A percentile compares a stretch with the other conserved stretches of the same genome.
Conservation (phyloP, 92 coral and sea anemone genomes). For the Isaurus tuberculatus region DNA sequence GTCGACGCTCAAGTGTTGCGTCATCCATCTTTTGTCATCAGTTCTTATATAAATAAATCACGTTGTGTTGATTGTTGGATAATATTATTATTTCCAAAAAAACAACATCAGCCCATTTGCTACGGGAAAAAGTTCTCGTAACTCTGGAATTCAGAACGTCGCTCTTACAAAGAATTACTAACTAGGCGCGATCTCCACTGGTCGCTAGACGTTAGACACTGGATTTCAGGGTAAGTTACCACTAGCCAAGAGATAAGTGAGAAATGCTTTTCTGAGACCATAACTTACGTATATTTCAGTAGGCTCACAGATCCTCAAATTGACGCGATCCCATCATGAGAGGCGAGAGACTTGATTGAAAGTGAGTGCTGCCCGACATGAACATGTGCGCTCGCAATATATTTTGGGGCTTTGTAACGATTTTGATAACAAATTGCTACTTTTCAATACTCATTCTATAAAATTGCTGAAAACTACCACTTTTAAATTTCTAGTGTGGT, state of each 20-base stretch:
- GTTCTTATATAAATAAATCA: slow-evolving; percentile 10
- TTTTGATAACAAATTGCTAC: slow-evolving; percentile 11
- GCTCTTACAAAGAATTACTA: slow-evolving; percentile 12
- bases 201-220: slow-evolving; percentile 3
- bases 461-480: slow-evolving; percentile 7
- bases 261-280: slow-evolving; percentile 21
- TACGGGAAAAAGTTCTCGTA: neutral
- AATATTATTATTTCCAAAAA: slow-evolving; percentile 2
- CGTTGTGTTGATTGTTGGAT: slow-evolving; percentile 3
- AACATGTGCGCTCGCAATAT: slow-evolving; percentile 7
- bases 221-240: slow-evolving; percentile 5
- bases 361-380: neutral
- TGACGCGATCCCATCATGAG: neutral
- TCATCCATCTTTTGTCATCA: slow-evolving; percentile 1
- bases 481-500: slow-evolving; percentile 1
- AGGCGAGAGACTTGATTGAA: neutral
- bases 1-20: slow-evolving; percentile 19
- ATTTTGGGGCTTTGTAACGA: neutral
- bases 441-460: neutral
- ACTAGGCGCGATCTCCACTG: slow-evolving; percentile 12
- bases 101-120: slow-evolving; percentile 1
- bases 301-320: neutral
- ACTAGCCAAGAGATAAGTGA: slow-evolving; percentile 10
- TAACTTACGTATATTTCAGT: neutral
- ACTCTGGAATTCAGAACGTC: slow-evolving; percentile 22